A percentile compares a stretch with the other conserved stretches of the same genome.
phyloP scores from a whole-genome alignment of 2,797 vertebrate genomes.

The Acanthiza pusilla region DNA sequence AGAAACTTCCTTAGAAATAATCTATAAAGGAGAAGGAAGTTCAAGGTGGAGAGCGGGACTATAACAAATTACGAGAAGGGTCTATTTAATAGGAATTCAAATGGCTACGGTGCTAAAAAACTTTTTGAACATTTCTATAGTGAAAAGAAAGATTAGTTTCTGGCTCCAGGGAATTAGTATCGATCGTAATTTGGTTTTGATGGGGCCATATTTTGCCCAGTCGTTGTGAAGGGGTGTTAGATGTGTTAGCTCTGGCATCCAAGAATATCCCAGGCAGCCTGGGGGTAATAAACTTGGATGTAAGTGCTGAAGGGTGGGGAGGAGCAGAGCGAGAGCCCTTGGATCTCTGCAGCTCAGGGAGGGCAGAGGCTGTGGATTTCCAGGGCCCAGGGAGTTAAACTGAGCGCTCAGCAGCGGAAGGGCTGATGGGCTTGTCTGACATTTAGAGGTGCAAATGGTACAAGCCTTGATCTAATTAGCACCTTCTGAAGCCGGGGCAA shows the following conservation, averaged over 20 bases:
- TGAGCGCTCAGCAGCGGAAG: not conserved
- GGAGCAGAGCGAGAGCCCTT: accelerated
- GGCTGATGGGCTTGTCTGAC: not conserved
- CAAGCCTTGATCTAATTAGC: conserved; percentile 10
- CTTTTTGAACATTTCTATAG: not conserved
- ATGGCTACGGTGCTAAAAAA: not conserved
- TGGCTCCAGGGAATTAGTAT: not conserved
- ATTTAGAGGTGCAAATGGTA: not conserved
- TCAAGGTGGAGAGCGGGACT: conserved; percentile 7
- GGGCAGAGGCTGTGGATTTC: not conserved
- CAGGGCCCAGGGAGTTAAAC: not conserved
- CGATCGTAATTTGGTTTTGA: not conserved
- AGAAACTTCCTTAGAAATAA: conserved; percentile 24
- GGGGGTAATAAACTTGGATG: not conserved
- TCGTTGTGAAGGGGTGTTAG: not conserved
- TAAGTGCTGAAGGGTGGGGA: not conserved
- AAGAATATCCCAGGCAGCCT: not conserved
- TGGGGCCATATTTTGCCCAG: not conserved
- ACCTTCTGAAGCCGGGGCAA: not conserved
- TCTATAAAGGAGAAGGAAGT: conserved; percentile 13
- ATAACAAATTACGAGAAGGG: not conserved
- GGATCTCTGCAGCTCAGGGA: not conserved
- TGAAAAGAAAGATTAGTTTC: not conserved
- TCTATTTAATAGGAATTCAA: not conserved
- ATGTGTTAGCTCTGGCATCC: not conserved